Evolutionary conservation across 2,113 vertebrate genomes (phyloP), one percentile per base, ranked within the genome.

Genomic region (Phyllostomus discolor): DNA sequence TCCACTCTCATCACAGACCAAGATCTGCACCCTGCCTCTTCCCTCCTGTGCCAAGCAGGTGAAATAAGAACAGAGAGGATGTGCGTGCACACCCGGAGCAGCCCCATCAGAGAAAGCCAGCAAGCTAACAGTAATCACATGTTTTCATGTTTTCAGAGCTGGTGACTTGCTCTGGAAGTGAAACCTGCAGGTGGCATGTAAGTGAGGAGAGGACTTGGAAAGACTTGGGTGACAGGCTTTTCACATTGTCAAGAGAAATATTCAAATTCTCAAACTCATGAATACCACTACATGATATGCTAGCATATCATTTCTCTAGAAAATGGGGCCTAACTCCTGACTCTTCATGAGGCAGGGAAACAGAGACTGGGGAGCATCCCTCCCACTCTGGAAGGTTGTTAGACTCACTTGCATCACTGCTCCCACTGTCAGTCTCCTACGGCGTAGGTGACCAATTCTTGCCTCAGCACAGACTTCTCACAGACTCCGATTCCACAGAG

Each of bases 201-300:
- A 96, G 85, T 33, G 9, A 87, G 35, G 87, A 88, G 66, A 94
- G n/a, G 87, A 81, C 87, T 91, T 94, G 86, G 93, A 97, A 88
- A 80, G 88, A 81, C 73, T 79, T 83, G 76, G 20, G 41, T 46
- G 75, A 91, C 43, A 83, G 93, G 82, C 82, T 86, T 86, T 94
- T 91, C 88, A 83, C 75, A n/a, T 28, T 28, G 20, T 95, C 90
- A 52, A 35, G 59, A 69, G 75, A 92, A 79, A 82, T 69, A 67
- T 73, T 83, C 64, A 41, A 79, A 79, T 83, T n/a, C 84, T 90
- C 62, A 67, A 33, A 76, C 43, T 89, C 69, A 43, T 16, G 79
- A 72, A 70, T 12, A 59, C 35, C 4, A 41, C 38, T 41, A 41
- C 38, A 41, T 41, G 38, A 41, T n/a, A 17, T 14, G 57, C 79